Percentiles rank a stretch among this genome's conserved stretches.
phyloP scores from a whole-genome alignment of 2,797 vertebrate genomes.

The Arrhamphus sclerolepis region DNA sequence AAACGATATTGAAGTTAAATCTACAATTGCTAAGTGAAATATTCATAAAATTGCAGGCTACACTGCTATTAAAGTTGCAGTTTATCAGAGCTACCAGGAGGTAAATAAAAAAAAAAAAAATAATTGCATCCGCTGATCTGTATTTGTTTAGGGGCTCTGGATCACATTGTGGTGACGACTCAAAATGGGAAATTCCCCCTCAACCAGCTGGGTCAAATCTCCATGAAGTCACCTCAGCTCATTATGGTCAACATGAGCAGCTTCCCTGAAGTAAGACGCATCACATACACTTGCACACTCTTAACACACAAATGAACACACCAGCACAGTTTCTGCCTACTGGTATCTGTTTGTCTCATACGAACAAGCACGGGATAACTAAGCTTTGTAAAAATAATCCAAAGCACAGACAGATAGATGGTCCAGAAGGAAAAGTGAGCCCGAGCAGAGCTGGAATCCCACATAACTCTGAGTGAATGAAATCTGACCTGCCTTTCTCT shows the following conservation, averaged over 20 bases:
- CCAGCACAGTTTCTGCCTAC: constrained; percentile 15
- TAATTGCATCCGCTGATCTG: constrained; percentile 25
- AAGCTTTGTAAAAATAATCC: constrained; percentile 64
- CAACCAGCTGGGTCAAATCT: constrained; percentile 96
- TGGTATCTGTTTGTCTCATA: constrained; percentile 45
- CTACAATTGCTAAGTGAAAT: not conserved
- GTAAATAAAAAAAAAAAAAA: constrained; percentile 14
- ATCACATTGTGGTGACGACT: constrained; percentile 90
- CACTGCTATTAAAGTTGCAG: too few species aligned
- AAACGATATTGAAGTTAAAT: too few species aligned
- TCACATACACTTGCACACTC: constrained; percentile 19
- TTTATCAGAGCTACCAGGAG: not conserved
- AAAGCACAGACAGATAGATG: constrained; percentile 52
- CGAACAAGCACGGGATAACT: constrained; percentile 45
- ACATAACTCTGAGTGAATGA: constrained; percentile 64
- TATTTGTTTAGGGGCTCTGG: constrained; percentile 86
- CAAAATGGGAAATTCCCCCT: constrained; percentile 92
- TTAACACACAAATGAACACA: not conserved
- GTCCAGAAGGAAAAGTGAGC: constrained; percentile 48
- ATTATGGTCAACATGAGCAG: constrained; percentile 92
- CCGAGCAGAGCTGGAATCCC: constrained; percentile 56
- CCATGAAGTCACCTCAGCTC: constrained; percentile 92
- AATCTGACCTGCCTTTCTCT: constrained; percentile 66
- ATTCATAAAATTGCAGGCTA: not conserved
- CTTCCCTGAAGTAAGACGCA: constrained; percentile 91